These are phyloP conservation scores for Operophtera brumata DNA, from an alignment of 2,888 invertebrate species.

Conservation along the genomic window DNA sequence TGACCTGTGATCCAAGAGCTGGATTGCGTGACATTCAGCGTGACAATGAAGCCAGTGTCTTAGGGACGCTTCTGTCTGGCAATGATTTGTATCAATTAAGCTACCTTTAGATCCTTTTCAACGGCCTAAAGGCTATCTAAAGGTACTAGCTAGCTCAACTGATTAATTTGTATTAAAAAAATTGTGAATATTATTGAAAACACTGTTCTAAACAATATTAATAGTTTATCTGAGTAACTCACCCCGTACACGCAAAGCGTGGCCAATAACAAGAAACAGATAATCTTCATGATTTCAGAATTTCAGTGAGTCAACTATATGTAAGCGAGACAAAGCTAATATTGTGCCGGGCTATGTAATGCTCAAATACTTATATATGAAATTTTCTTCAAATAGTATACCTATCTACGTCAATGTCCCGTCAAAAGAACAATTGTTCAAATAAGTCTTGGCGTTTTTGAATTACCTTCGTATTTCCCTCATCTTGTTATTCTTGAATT, in stretches of 20 bases:
- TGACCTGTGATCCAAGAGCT: no score
- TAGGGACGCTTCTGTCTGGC: no score
- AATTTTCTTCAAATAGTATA: no score
- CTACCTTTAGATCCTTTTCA: no score
- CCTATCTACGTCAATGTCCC: not conserved
- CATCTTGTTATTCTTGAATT: not conserved
- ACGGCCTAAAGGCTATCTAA: no score
- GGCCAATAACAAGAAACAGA: conserved; percentile 19
- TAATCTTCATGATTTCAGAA: conserved; percentile 29
- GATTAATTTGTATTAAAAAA: no score
- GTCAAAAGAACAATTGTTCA: conserved; percentile 12
- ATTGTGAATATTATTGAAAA: no score
- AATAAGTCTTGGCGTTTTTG: conserved; percentile 2
- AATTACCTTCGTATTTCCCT: not conserved
- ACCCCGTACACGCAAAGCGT: conserved; percentile 27
- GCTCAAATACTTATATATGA: conserved; percentile 1
- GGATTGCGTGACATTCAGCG: no score
- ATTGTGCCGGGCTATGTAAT: not conserved
- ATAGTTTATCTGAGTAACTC: conserved; percentile 17
- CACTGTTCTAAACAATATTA: not conserved
- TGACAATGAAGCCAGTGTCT: no score
- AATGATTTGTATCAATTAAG: no score
- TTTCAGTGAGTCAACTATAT: not conserved
- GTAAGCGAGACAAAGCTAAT: not conserved
- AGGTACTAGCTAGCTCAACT: no score